phyloP scores from a whole-genome alignment of 2,113 vertebrate species.

The Eudyptes chrysolophus region DNA sequence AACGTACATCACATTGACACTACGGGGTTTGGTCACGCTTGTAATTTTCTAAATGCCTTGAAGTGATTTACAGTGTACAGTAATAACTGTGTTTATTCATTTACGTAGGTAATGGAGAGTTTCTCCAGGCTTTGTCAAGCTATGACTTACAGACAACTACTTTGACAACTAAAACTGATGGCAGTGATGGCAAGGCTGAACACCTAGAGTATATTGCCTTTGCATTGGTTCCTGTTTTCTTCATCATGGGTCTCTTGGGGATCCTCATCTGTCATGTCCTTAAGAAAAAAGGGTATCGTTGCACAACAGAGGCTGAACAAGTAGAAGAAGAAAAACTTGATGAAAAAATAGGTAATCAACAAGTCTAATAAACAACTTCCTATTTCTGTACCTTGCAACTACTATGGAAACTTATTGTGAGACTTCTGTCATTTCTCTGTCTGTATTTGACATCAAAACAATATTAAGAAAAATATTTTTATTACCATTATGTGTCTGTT shows the following conservation, averaged over 20 bases:
- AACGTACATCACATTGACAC: neutral
- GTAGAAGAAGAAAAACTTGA: conserved; percentile 76
- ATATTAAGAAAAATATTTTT: neutral
- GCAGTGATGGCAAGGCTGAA: neutral
- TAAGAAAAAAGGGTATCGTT: conserved; percentile 94
- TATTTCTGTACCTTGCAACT: neutral
- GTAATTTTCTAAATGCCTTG: neutral
- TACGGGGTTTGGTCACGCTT: neutral
- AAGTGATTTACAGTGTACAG: neutral
- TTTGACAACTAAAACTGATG: neutral
- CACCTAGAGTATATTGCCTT: conserved; percentile 82
- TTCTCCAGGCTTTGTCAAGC: neutral
- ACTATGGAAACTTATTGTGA: neutral
- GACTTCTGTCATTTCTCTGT: neutral
- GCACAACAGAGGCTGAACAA: conserved; percentile 87
- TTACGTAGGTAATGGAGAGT: neutral
- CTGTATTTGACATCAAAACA: neutral
- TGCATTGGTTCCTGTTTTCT: conserved; percentile 86
- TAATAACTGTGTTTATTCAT: neutral
- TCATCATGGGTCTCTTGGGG: conserved; percentile 90
- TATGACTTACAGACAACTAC: neutral
- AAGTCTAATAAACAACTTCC: neutral
- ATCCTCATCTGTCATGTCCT: conserved; percentile 92
- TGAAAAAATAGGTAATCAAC: conserved; percentile 80
- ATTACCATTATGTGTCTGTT: neutral